Evolutionary conservation across 1,140 invertebrate genomes (phyloP).

Genomic region (Elysia chlorotica): DNA sequence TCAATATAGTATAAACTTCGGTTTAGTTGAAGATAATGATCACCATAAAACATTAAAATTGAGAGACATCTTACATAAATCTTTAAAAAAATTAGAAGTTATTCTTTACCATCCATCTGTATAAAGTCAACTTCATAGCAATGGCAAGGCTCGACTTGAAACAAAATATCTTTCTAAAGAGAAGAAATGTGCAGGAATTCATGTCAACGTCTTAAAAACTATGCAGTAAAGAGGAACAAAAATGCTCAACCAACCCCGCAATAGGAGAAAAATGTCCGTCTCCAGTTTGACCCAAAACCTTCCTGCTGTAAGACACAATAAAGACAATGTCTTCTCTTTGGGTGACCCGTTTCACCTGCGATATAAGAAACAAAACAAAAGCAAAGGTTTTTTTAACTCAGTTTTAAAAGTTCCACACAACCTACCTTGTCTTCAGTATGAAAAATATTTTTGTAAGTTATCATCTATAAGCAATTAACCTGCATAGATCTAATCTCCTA

Average conservation of each 20-base stretch:
- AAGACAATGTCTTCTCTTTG: conserved; percentile 48
- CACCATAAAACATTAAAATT: background rate
- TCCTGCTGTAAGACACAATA: conserved; percentile 54
- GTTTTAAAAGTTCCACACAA: too few relatives aligned
- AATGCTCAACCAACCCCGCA: conserved; percentile 34
- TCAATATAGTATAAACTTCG: too few relatives aligned
- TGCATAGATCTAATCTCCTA: too few relatives aligned
- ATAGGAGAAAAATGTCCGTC: conserved; percentile 60
- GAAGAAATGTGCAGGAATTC: background rate
- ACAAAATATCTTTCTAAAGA: background rate
- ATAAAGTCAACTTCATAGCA: background rate
- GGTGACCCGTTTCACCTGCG: too few relatives aligned
- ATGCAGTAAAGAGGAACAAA: background rate
- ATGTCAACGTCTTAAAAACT: background rate
- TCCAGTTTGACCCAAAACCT: conserved; percentile 53
- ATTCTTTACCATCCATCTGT: background rate
- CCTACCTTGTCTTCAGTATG: too few relatives aligned
- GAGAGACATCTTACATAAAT: background rate
- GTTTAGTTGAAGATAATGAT: too few relatives aligned
- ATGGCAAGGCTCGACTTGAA: background rate
- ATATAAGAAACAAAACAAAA: too few relatives aligned
- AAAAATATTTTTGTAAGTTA: too few relatives aligned
- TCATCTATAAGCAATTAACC: too few relatives aligned
- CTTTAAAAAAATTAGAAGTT: background rate
- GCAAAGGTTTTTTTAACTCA: too few relatives aligned